Base-by-base conservation (phyloP, 2,888 invertebrate genomes). In the Drosophila niveifrons region DNA sequence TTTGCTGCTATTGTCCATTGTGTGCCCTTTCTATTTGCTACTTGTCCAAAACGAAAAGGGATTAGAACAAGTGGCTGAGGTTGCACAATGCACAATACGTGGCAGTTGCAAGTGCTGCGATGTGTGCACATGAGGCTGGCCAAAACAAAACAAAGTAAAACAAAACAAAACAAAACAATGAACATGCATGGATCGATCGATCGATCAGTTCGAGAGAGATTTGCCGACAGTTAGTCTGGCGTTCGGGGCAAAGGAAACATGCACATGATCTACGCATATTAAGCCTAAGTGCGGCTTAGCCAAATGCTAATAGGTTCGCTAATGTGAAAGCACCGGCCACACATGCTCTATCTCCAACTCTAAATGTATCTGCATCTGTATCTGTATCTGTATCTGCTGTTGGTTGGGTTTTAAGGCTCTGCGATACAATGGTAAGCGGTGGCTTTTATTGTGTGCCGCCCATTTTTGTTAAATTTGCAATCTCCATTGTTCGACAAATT, bases 361-460 rank as follows among this genome's bases (percentile, higher is more conserved):
- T 34, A 13, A 4, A 1, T 23, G 23, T 23, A 23, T 23, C 23
- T 23, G 23, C 6, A 23, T 3, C 10, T 31, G 31, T 9, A 9
- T 11, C 23, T 29, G 68, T 18, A 18, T 34, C 11, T 34, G 34
- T 10, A 10, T 34, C 31, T 29, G 68, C 72, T 77, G 72, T 72
- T 31, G 31, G 31, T 3, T 31, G 31, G 23, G 23, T 23, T 23
- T 23, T 31, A 8, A 11, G 34, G 34, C 66, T n/a, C 61, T 34
- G 29, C 13, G 61, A 47, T 28, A 70, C 78, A 76, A 73, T 70
- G 70, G 28, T 39, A 51, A 39, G 62, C 48, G 53, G 57, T 87
- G 82, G 86, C 88, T 85, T 85, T 85, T 83, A 80, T 88, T 86
- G 74, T 88, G 51, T 64, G 56, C 80, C 78, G 72, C 67, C 72